phyloP scores from a whole-genome alignment of 1,140 invertebrate species.

The Ceratosolen solmsi region DNA sequence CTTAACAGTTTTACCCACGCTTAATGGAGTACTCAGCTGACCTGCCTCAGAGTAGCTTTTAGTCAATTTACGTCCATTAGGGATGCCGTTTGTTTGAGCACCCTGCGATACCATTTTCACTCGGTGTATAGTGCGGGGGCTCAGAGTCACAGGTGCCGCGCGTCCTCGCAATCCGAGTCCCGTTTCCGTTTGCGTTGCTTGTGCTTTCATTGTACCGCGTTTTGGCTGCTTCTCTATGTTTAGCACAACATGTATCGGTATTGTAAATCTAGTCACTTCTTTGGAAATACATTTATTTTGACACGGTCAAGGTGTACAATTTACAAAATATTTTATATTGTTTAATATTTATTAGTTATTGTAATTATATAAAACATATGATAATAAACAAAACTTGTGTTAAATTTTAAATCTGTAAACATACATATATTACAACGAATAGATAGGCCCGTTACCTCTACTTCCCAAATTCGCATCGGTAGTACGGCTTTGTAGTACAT shows the following conservation, averaged over 20 bases:
- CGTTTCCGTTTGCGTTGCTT: constrained; percentile 92
- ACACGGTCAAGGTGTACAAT: too few relatives aligned
- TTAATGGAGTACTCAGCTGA: constrained; percentile 71
- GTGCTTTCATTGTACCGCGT: constrained; percentile 89
- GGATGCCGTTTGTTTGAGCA: constrained; percentile 88
- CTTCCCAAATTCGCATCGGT: too few relatives aligned
- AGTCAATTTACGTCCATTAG: constrained; percentile 81
- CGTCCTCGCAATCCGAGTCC: constrained; percentile 79
- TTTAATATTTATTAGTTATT: too few relatives aligned
- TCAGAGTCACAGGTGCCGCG: constrained; percentile 82
- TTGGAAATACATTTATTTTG: too few relatives aligned
- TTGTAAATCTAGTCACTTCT: too few relatives aligned
- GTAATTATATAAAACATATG: too few relatives aligned
- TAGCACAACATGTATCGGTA: constrained; percentile 48
- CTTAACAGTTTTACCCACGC: constrained; percentile 58
- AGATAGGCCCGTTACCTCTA: too few relatives aligned
- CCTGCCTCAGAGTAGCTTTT: constrained; percentile 90
- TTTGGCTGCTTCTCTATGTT: constrained; percentile 83
- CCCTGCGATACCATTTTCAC: constrained; percentile 92
- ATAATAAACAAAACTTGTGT: too few relatives aligned
- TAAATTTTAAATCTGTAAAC: too few relatives aligned
- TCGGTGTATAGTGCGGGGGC: constrained; percentile 79
- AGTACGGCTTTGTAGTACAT: too few relatives aligned
- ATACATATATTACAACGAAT: too few relatives aligned
- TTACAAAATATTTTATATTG: too few relatives aligned